Percentiles rank a stretch among this genome's conserved stretches.
phyloP scores from a whole-genome alignment of 2,888 invertebrate genomes.

The Drosophila infuscata region DNA sequence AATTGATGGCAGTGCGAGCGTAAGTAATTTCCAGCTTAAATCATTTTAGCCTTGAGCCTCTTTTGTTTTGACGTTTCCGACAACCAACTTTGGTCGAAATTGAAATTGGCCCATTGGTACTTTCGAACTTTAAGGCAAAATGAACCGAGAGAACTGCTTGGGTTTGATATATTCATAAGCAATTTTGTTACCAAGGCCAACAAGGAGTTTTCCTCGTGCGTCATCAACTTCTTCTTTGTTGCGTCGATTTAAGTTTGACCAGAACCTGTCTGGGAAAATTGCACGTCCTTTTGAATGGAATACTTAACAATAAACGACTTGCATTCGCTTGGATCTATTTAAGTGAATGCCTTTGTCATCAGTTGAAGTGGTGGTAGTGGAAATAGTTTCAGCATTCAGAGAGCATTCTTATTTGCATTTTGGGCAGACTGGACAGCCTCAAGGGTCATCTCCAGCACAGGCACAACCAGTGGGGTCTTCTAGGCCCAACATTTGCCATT shows the following conservation, averaged over 20 bases:
- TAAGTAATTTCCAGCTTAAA: not conserved
- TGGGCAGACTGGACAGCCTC: conserved; percentile 18
- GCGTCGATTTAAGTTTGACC: conserved; percentile 9
- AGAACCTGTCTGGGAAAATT: not conserved
- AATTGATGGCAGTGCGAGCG: not conserved
- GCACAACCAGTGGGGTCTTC: conserved; percentile 19
- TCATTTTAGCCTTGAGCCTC: not conserved
- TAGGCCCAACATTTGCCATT: conserved; percentile 17
- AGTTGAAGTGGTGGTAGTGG: not conserved
- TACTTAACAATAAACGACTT: conserved; percentile 32
- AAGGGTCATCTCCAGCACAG: conserved; percentile 19
- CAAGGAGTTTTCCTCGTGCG: not conserved
- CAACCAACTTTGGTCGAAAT: too few species aligned
- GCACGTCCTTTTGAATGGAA: conserved; percentile 8
- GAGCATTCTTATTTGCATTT: conserved; percentile 31
- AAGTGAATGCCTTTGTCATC: conserved; percentile 8
- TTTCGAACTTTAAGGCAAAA: not conserved
- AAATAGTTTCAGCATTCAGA: conserved; percentile 1
- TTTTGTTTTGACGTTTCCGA: not conserved
- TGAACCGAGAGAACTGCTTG: not conserved
- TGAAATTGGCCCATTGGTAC: not conserved
- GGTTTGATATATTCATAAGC: not conserved
- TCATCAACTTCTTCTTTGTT: not conserved
- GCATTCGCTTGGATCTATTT: conserved; percentile 27
- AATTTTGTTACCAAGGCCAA: too few species aligned